These are phyloP conservation scores for Leptoteleia sp. DNA, from an alignment of 1,140 invertebrate genomes.

Conservation along the genomic window DNA sequence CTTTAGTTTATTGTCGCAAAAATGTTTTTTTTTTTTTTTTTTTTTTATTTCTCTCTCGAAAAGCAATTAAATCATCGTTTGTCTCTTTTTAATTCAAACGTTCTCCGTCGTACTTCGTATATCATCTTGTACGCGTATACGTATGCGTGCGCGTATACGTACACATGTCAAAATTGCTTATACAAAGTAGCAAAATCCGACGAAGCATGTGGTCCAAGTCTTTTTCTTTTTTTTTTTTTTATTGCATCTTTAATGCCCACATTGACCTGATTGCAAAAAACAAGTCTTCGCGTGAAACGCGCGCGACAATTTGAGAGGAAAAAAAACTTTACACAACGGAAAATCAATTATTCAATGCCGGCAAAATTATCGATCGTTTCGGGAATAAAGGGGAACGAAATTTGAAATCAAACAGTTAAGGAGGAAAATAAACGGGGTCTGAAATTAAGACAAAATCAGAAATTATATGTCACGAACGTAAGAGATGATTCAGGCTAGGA, in stretches of 20 bases:
- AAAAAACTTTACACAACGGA: constrained; percentile 42
- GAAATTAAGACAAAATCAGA: constrained; percentile 31
- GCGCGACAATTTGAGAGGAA: constrained; percentile 29
- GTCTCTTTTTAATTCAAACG: constrained; percentile 30
- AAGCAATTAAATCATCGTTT: constrained; percentile 21
- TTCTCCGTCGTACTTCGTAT: no score
- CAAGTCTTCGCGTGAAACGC: constrained; percentile 14
- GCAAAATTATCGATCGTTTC: constrained; percentile 62
- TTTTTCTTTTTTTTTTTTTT: no score
- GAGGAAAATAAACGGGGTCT: constrained; percentile 19
- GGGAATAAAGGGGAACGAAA: constrained; percentile 44
- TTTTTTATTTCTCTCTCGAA: constrained; percentile 59
- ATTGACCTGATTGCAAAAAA: no score
- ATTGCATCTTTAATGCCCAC: no score
- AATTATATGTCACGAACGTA: constrained; percentile 42
- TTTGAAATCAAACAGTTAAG: constrained; percentile 30
- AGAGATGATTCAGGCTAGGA: constrained; percentile 49
- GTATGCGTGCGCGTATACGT: no score
- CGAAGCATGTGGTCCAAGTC: background rate
- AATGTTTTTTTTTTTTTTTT: no score
- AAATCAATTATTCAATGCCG: constrained; percentile 62
- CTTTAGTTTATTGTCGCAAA: no score
- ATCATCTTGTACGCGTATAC: constrained; percentile 5
- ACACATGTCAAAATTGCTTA: constrained; percentile 26
- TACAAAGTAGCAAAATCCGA: constrained; percentile 23